Evolutionary conservation across 2,113 vertebrate genomes (phyloP).

Genomic region (Brienomyrus brachyistius): DNA sequence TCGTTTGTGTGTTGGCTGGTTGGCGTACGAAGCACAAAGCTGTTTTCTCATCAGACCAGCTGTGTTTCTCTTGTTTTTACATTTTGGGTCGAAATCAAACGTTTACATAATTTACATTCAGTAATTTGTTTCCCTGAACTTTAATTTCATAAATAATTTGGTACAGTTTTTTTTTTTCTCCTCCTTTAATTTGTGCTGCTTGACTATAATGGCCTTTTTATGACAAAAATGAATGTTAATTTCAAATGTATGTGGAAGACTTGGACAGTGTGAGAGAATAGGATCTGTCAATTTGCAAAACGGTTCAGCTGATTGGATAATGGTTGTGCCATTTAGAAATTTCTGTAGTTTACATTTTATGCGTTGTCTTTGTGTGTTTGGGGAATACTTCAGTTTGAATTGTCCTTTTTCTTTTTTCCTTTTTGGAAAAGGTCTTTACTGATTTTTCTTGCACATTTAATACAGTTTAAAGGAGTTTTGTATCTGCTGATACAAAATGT

Average conservation of each 20-base stretch:
- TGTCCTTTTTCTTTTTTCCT: conserved; percentile 69
- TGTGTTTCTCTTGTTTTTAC: not conserved
- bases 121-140: not conserved
- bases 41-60: not conserved
- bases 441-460: conserved; percentile 76
- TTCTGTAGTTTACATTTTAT: conserved; percentile 67
- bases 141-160: conserved; percentile 13
- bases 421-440: conserved; percentile 55
- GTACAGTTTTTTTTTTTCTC: conserved; percentile 6
- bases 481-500: conserved; percentile 75
- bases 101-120: conserved; percentile 22
- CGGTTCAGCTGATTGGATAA: conserved; percentile 34
- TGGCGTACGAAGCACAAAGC: not conserved
- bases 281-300: conserved; percentile 13
- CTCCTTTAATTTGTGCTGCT: conserved; percentile 19
- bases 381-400: conserved; percentile 50
- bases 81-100: conserved; percentile 10
- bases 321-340: conserved; percentile 62
- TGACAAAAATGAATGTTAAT: conserved; percentile 19
- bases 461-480: conserved; percentile 70
- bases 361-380: conserved; percentile 8
- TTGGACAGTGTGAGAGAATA: conserved; percentile 15
- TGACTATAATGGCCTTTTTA: conserved; percentile 22
- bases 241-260: conserved; percentile 2
- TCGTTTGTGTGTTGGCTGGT: not conserved